Evolutionary conservation across 2,888 invertebrate species (phyloP).

Genomic region (Cheilosia impressa): DNA sequence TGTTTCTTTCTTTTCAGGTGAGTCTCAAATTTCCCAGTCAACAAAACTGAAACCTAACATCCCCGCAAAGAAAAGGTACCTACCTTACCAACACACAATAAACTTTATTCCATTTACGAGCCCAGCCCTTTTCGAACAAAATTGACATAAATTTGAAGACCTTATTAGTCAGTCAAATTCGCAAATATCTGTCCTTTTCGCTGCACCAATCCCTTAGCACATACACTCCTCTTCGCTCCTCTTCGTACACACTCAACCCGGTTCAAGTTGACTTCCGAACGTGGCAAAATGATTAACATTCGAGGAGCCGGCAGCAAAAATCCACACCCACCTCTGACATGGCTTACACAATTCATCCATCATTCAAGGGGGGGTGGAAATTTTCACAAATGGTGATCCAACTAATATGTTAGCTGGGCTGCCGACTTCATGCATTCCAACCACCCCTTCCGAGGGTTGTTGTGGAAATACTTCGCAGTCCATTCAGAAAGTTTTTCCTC

Average conservation of each 20-base stretch:
- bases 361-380: constrained; percentile 45
- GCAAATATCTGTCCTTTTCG: constrained; percentile 34
- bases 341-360: constrained; percentile 68
- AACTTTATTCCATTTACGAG: background rate
- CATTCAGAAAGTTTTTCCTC: constrained; percentile 45
- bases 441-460: constrained; percentile 26
- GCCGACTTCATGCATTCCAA: background rate
- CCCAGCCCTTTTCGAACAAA: background rate
- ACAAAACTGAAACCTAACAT: background rate
- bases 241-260: background rate
- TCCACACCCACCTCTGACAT: constrained; percentile 8
- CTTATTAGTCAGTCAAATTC: constrained; percentile 43
- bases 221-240: background rate
- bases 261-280: constrained; percentile 34
- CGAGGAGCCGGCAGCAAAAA: constrained; percentile 12
- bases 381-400: constrained; percentile 70
- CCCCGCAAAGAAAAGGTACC: background rate
- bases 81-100: background rate
- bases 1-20: constrained; percentile 21
- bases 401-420: constrained; percentile 63
- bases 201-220: constrained; percentile 18
- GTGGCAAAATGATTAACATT: constrained; percentile 66
- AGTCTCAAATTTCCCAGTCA: background rate
- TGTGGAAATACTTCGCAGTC: constrained; percentile 61
- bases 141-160: constrained; percentile 54